phyloP scores from a whole-genome alignment of 2,113 vertebrate species.

The Genyomyrus donnyi region DNA sequence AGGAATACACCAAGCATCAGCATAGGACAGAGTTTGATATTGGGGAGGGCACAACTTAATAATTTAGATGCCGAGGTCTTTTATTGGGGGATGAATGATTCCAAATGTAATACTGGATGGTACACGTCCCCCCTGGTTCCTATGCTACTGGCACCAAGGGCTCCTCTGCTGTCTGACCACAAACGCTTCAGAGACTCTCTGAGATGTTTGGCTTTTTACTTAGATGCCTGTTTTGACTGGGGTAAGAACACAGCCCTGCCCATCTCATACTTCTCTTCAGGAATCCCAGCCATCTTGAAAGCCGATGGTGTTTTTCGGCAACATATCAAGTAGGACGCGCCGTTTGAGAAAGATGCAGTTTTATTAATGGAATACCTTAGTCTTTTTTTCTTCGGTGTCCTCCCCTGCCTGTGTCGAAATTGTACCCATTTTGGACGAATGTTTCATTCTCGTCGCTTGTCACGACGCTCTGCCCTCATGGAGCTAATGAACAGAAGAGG shows the following conservation, averaged over 20 bases:
- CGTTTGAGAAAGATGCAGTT: not conserved
- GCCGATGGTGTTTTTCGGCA: not conserved
- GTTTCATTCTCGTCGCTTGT: not conserved
- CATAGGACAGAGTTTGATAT: not conserved
- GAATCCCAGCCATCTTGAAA: not conserved
- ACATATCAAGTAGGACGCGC: not conserved
- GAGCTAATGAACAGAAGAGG: not conserved
- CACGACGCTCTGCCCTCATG: not conserved
- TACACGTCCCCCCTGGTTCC: not conserved
- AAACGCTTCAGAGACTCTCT: not conserved
- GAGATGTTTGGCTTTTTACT: not conserved
- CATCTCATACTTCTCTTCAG: not conserved
- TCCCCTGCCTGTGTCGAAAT: not conserved
- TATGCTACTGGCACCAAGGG: not conserved
- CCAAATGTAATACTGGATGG: not conserved
- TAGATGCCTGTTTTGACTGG: not conserved
- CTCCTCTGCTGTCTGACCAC: not conserved
- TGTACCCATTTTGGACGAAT: not conserved
- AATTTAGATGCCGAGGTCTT: not conserved
- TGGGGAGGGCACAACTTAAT: not conserved
- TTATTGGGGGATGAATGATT: not conserved
- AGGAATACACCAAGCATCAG: not conserved
- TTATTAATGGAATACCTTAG: not conserved
- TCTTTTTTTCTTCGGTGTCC: not conserved
- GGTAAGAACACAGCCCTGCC: not conserved